Evolutionary conservation across 2,888 invertebrate species (phyloP), one percentile per base, ranked within the genome.

Genomic region (Agrypnus murinus): DNA sequence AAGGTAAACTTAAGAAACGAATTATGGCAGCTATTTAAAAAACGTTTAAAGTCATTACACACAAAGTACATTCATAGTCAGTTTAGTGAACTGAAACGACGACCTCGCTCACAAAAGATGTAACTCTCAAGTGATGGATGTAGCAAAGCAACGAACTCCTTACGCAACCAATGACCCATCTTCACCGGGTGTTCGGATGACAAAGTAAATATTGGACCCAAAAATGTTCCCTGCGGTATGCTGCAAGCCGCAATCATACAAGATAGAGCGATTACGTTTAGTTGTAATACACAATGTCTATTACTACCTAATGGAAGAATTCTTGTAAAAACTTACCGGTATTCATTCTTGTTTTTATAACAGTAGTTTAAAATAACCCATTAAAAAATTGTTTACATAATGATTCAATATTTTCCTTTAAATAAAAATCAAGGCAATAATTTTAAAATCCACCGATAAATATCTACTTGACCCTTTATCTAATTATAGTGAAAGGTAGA

Each of bases 131-230:
- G 64, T 73, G 71, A 66, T 67, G 62, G 59, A 73, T 71, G 73
- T 68, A 48, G 59, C 62, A 63, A 70, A 69, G 60, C 74, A 67
- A 69, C 71, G 73, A 70, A 69, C 69, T 66, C 58, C 74, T 72
- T 68, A 74, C 66, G 67, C 66, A 74, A 72, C 69, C 72, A 72
- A 68, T 71, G 74, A 72, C 71, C 74, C 71, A 72, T 72, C 74
- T 72, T 58, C 38, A 60, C 64, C 72, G 64, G 59, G 67, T 71
- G 66, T 70, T 59, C 63, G 43, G 57, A 74, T 72, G 74, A 72
- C 74, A 74, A 72, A 74, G 69, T 74, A 71, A 74, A 74, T 69
- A 74, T 72, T 50, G 69, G 69, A 55, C 48, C 66, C 73, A 63
- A 71, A 73, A 71, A 67, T 68, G 64, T 67, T 59, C 48, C 59